Percentiles rank a stretch among this genome's conserved stretches.
Conservation (phyloP, 2,797 vertebrate species). For the Craterocephalus amniculus region DNA sequence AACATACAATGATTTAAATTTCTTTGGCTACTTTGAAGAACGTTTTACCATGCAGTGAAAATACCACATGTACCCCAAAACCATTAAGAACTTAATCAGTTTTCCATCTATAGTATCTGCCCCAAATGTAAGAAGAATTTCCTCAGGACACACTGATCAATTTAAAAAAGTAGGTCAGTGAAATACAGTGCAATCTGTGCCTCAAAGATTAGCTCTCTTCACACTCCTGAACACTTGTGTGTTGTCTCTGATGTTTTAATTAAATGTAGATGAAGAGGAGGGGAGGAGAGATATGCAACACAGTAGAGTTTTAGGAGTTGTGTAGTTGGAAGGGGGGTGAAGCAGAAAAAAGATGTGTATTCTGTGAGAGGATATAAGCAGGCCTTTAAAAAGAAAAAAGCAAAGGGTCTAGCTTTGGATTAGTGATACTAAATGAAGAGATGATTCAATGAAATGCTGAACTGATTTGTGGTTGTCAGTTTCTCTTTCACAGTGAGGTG, state of each 20-base stretch:
- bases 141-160: conserved; percentile 55
- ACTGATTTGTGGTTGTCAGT: conserved; percentile 74
- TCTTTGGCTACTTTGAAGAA: not conserved
- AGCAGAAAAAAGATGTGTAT: conserved; percentile 3
- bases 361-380: conserved; percentile 9
- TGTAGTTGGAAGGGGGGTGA: conserved; percentile 20
- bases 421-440: conserved; percentile 72
- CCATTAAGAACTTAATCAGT: conserved; percentile 47
- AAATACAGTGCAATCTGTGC: conserved; percentile 57
- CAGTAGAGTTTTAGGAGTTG: conserved; percentile 47
- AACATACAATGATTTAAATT: not conserved
- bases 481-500: conserved; percentile 68
- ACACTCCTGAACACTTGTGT: conserved; percentile 33
- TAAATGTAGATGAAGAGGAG: conserved; percentile 69
- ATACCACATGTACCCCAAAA: conserved; percentile 37
- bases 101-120: conserved; percentile 27
- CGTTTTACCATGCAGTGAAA: not conserved
- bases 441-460: conserved; percentile 73
- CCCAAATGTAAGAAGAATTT: conserved; percentile 50
- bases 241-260: conserved; percentile 71
- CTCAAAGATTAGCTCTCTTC: conserved; percentile 47
- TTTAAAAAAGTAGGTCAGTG: conserved; percentile 72
- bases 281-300: conserved; percentile 44
- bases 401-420: conserved; percentile 45
- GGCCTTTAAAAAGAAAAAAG: conserved; percentile 1